Base-by-base conservation (phyloP, 2,113 vertebrate species). In the Macrotis lagotis region DNA sequence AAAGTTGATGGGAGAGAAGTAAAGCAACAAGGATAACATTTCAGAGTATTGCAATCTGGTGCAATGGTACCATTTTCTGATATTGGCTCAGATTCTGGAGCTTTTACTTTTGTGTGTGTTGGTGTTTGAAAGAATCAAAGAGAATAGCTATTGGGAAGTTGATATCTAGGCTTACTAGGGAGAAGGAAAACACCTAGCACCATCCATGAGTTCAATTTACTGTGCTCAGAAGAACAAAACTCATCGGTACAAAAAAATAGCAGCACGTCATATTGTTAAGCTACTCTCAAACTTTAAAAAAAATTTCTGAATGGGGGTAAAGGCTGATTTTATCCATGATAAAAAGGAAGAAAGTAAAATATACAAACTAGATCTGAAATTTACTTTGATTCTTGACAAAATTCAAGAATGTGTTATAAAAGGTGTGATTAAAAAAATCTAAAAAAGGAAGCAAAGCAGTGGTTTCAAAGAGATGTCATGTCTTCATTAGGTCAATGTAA, bases 1-100 rank as follows among this genome's bases (percentile, higher is more conserved):
- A 94, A 94, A 95, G 92, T 90, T 97, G 74, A 91, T 88, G 96
- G 93, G 95, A 97, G 89, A 93, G 94, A 97, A 91, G 94, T 95
- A 92, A 96, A 92, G 92, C 98, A 59, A 96, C 91, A 95, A 95
- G 91, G 88, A 92, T 92, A 88, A 48, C 12, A 0, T 89, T 96
- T 91, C 94, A 90, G 92, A 90, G 59, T 93, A 89, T 91, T 89
- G 48, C 1, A 89, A 95, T 93, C 52, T 89, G 92, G 7, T 92
- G 94, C 91, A 96, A 53, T 50, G 44, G 50, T n/a, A n/a, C 22
- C 25, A 90, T 90, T 90, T 48, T 44, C 16, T 83, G 14, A 74
- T 89, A 52, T 16, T 92, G 90, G n/a, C 91, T 50, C 92, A 31
- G 26, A 92, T 19, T 90, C 89, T 94, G 52, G 93, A 89, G 6